Evolutionary conservation across 2,888 invertebrate genomes (phyloP).

Genomic region (Thera britannica): DNA sequence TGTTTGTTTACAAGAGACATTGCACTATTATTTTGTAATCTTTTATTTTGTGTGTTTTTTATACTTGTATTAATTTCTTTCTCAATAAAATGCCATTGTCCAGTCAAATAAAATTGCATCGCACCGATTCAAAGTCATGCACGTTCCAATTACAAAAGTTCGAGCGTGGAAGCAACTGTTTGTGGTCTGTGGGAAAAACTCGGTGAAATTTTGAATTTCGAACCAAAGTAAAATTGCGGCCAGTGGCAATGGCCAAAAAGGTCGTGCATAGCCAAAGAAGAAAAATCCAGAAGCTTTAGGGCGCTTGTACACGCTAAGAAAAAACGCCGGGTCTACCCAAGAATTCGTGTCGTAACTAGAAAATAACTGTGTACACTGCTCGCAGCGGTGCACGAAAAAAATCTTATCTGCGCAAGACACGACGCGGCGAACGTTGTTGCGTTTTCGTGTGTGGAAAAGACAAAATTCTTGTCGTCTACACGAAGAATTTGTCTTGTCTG

Average conservation of each 20-base stretch:
- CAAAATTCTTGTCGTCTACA: too few relatives aligned
- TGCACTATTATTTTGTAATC: neutral
- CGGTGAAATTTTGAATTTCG: constrained; percentile 3
- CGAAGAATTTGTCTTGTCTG: too few relatives aligned
- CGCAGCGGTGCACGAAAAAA: too few relatives aligned
- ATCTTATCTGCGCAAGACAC: too few relatives aligned
- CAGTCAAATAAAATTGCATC: constrained; percentile 19
- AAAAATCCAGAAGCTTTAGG: neutral
- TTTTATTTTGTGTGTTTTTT: neutral
- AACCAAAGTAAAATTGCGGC: constrained; percentile 30
- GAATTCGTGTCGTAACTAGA: too few relatives aligned
- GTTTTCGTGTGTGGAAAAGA: too few relatives aligned
- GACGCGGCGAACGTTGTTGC: too few relatives aligned
- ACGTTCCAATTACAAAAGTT: constrained; percentile 40
- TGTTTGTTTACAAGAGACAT: neutral
- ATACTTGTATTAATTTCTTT: neutral
- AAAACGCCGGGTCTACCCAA: too few relatives aligned
- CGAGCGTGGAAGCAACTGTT: constrained; percentile 37
- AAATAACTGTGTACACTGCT: too few relatives aligned
- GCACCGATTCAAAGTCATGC: constrained; percentile 18
- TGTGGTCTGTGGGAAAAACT: constrained; percentile 39
- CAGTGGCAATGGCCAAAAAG: constrained; percentile 28
- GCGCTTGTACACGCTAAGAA: too few relatives aligned
- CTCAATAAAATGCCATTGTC: constrained; percentile 6
- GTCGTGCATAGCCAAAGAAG: constrained; percentile 17